Base-by-base conservation (phyloP, 1,140 invertebrate species). In the Lucilia cuprina region DNA sequence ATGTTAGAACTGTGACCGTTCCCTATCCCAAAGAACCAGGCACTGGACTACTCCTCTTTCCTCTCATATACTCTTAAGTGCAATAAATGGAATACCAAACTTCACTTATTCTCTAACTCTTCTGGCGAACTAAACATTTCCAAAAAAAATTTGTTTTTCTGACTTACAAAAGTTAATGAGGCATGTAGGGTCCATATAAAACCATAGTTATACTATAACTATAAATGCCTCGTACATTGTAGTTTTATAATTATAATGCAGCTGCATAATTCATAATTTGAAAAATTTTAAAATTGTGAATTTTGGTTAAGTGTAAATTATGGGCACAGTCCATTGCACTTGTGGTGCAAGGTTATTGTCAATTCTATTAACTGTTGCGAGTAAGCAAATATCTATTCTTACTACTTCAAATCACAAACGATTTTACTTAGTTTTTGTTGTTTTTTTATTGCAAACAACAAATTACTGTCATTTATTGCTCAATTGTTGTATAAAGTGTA, bases 341-440 rank as follows among this genome's bases (percentile, higher is more conserved):
- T 80, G n/a, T 80, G 41, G 77, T 50, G 77, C 77, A 80, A 80
- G 77, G 77, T 80, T 80, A 13, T 70, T 70, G 65, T 14, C 55
- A 60, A 60, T 60, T 60, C 14, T 7, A 60, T 8, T 5, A 25
- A 70, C 65, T 25, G 12, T 8, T 70, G 7, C 17, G 50, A 41
- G 5, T 21, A 5, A 30, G 25, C 55, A 60, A n/a, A 17, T 60
- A n/a, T 2, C 5, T 3, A 60, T 17, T n/a, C 5, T 17, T 0
- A 60, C 14, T 60, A 30, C 25, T 30, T 30, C 14, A 60, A 60
- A 17, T 60, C 13, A n/a, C 14, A 60, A 60, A 70, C 65, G 21
- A 21, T 70, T 70, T n/a, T 21, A 19, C 60, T 30, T 30, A 30
- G 25, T 30, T 30, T 60, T 8, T 41, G 1, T 25, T 70, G 65